A percentile compares a stretch with the other conserved stretches of the same genome.
phyloP scores from a whole-genome alignment of 1,140 invertebrate species.

The Drosophila ironensis region DNA sequence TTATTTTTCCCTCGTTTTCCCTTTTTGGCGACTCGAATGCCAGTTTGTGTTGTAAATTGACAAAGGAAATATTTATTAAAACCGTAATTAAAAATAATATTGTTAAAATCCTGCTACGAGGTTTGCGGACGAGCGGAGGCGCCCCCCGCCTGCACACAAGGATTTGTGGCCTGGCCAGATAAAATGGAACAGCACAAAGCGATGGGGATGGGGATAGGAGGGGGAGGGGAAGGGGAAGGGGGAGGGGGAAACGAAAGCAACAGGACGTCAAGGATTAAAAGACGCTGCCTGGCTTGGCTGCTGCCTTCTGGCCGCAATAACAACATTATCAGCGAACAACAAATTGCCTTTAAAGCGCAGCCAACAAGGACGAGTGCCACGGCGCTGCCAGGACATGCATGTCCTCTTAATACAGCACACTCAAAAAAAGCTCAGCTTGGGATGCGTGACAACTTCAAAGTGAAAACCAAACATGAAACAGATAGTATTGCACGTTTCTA shows the following conservation, averaged over 20 bases:
- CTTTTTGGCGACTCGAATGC: background rate
- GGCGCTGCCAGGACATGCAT: slow-evolving; percentile 46
- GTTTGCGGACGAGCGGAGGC: slow-evolving; percentile 1
- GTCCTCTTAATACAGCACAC: slow-evolving; percentile 1
- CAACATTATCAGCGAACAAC: slow-evolving; percentile 61
- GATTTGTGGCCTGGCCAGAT: slow-evolving; percentile 43
- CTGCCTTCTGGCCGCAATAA: slow-evolving; percentile 54
- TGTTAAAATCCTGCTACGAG: slow-evolving; percentile 61
- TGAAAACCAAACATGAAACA: no score
- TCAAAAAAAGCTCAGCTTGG: no score
- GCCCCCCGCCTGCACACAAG: slow-evolving; percentile 21
- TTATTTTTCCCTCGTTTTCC: background rate
- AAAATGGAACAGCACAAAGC: slow-evolving; percentile 27
- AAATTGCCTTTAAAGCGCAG: slow-evolving; percentile 58
- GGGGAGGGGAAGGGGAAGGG: background rate
- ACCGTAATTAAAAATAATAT: slow-evolving; percentile 77
- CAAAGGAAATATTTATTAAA: slow-evolving; percentile 75
- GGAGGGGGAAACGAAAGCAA: slow-evolving; percentile 40
- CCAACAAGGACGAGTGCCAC: slow-evolving; percentile 26
- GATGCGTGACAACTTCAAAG: no score
- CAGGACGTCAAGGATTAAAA: slow-evolving; percentile 77
- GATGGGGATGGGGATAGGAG: no score
- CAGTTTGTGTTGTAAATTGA: slow-evolving; percentile 57
- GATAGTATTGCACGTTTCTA: no score
- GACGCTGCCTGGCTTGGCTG: slow-evolving; percentile 49